phyloP scores from a whole-genome alignment of 2,888 invertebrate genomes.

The Liodrosophila aerea region DNA sequence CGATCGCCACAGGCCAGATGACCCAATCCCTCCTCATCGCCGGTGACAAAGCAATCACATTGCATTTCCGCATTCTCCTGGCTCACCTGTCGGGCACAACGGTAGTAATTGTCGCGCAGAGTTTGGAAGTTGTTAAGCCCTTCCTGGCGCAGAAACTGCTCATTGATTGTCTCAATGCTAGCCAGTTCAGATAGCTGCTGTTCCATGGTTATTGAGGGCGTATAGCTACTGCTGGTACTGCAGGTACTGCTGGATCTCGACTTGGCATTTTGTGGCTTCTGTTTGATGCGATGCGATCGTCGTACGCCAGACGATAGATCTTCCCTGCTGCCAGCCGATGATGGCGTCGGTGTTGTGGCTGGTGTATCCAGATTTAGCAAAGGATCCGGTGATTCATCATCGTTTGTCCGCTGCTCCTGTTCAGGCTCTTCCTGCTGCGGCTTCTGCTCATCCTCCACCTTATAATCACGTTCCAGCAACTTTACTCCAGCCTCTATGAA shows the following conservation, averaged over 20 bases:
- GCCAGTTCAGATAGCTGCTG: constrained; percentile 78
- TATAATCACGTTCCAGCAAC: constrained; percentile 78
- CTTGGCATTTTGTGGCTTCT: constrained; percentile 84
- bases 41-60: constrained; percentile 96
- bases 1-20: constrained; percentile 96
- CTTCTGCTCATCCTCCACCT: constrained; percentile 68
- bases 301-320: constrained; percentile 83
- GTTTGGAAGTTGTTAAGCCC: constrained; percentile 89
- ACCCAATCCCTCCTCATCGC: constrained; percentile 92
- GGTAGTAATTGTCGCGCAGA: constrained; percentile 93
- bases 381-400: too few relatives aligned
- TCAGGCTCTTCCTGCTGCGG: constrained; percentile 42
- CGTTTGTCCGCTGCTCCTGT: constrained; percentile 32
- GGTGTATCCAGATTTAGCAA: constrained; percentile 68
- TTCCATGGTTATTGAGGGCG: constrained; percentile 72
- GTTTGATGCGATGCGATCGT: constrained; percentile 89
- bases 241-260: constrained; percentile 77
- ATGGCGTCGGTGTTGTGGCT: constrained; percentile 64
- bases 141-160: constrained; percentile 80
- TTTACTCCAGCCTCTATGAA: constrained; percentile 81
- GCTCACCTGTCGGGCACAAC: constrained; percentile 91
- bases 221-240: constrained; percentile 85
- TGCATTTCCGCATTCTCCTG: constrained; percentile 96
- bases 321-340: constrained; percentile 45
- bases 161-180: constrained; percentile 79